Evolutionary conservation across 2,113 vertebrate genomes (phyloP).

Genomic region (Candoia aspera): DNA sequence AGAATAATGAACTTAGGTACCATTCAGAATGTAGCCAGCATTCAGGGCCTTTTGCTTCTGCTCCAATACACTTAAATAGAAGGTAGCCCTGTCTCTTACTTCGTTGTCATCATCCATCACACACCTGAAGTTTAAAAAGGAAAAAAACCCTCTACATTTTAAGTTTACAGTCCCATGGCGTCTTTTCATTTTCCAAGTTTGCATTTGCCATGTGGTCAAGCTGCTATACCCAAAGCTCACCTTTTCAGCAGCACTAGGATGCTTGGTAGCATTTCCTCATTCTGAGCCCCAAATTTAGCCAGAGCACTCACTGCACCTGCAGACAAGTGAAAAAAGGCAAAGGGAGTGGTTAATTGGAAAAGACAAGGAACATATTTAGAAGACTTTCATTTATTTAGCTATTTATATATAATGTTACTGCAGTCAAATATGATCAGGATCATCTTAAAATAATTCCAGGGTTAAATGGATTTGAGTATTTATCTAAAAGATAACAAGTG

Average conservation of each 20-base stretch:
- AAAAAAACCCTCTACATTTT: conserved; percentile 21
- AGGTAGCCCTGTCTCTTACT: conserved; percentile 82
- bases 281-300: conserved; percentile 85
- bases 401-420: neutral
- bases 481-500: neutral
- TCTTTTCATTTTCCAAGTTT: neutral
- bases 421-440: neutral
- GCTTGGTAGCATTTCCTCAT: conserved; percentile 82
- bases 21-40: conserved; percentile 81
- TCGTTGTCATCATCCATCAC: conserved; percentile 85
- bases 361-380: conserved; percentile 14
- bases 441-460: neutral
- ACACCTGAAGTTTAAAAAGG: conserved; percentile 67
- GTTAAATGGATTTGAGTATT: neutral
- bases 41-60: conserved; percentile 82
- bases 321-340: neutral
- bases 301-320: conserved; percentile 82
- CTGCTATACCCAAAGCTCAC: conserved; percentile 52
- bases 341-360: conserved; percentile 16
- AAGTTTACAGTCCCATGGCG: neutral
- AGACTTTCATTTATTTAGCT: neutral
- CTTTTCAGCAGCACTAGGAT: conserved; percentile 81
- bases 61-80: conserved; percentile 80
- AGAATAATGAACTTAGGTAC: conserved; percentile 51
- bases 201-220: neutral